A percentile compares a stretch with the other conserved stretches of the same genome.
Conservation (phyloP, 2,797 vertebrate genomes). For the Pseudochirops cupreus region DNA sequence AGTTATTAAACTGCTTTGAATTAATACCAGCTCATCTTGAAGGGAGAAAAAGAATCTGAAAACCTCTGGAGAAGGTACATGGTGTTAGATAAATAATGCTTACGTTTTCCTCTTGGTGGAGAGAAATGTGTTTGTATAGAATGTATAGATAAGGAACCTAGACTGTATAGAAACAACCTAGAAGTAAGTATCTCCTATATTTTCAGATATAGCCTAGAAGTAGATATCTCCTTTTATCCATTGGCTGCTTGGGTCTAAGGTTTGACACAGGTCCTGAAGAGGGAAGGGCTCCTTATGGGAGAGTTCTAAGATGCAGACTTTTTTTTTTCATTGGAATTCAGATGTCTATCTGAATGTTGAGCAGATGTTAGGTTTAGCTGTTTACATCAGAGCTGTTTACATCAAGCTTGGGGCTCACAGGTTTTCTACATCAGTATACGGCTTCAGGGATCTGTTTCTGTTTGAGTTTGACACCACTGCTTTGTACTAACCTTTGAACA, state of each 20-base stretch:
- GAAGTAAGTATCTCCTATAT: not conserved
- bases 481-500: not conserved
- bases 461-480: not conserved
- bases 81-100: not conserved
- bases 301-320: slow-evolving; percentile 13
- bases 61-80: slow-evolving; percentile 19
- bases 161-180: not conserved
- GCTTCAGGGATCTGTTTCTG: not conserved
- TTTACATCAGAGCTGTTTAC: not conserved
- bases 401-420: not conserved
- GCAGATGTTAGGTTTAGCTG: not conserved
- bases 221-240: slow-evolving; percentile 38
- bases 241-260: not conserved
- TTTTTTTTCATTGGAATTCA: not conserved
- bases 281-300: slow-evolving; percentile 2
- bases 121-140: not conserved
- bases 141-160: not conserved
- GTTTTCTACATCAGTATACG: not conserved
- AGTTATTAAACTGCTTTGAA: slow-evolving; percentile 12
- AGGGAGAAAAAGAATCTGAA: not conserved
- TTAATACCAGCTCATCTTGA: slow-evolving; percentile 16
- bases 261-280: not conserved
- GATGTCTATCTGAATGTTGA: not conserved
- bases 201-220: slow-evolving; percentile 25
- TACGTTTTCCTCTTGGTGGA: not conserved